Percentiles rank a stretch among this genome's conserved stretches.
Evolutionary conservation across 2,113 vertebrate species (phyloP).

Genomic region (Nipponia nippon): DNA sequence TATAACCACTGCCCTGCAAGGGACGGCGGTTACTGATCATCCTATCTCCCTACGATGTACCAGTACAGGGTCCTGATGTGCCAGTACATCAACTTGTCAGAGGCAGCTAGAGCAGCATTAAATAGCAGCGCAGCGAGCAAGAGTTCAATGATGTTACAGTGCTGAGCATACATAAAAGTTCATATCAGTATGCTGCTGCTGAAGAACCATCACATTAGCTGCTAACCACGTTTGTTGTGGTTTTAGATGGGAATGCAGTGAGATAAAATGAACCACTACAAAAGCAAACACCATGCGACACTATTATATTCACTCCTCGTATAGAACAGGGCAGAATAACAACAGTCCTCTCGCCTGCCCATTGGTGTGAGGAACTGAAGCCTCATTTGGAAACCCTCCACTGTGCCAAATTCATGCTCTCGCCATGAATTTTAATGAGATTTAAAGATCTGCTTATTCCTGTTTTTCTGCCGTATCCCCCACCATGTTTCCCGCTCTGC

Average conservation of each 20-base stretch:
- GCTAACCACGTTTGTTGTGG: neutral
- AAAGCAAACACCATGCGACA: neutral
- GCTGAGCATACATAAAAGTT: fast-evolving
- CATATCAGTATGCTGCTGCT: neutral
- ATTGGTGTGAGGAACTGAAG: neutral
- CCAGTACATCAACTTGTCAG: neutral
- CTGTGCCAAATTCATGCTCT: neutral
- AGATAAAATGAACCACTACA: neutral
- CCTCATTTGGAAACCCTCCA: neutral
- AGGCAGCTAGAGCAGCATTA: neutral
- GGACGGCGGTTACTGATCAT: neutral
- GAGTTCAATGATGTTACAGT: neutral
- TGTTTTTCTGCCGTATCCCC: neutral
- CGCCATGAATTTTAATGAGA: neutral
- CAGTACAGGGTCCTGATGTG: neutral
- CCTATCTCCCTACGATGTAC: neutral
- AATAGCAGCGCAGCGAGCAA: neutral
- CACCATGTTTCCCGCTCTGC: neutral
- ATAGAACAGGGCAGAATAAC: neutral
- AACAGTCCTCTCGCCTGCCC: neutral
- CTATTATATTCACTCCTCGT: neutral
- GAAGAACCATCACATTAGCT: neutral
- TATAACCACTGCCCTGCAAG: neutral
- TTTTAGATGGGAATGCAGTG: neutral
- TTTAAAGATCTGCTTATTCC: neutral